These are phyloP conservation scores for Lagopus leucura DNA, from an alignment of 2,113 vertebrate species.

Conservation along the genomic window DNA sequence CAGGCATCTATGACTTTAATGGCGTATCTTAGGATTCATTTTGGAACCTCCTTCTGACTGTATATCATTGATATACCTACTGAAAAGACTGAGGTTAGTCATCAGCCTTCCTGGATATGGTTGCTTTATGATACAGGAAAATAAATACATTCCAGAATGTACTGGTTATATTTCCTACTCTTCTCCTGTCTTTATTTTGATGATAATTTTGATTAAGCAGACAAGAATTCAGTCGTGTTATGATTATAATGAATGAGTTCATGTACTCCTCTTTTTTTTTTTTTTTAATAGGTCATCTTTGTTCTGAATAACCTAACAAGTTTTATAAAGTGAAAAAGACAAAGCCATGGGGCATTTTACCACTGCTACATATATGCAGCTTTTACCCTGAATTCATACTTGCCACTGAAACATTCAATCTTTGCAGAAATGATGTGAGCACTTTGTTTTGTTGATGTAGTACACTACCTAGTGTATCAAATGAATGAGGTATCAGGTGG, in stretches of 20 bases:
- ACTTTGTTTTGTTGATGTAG: conserved; percentile 45
- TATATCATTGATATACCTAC: neutral
- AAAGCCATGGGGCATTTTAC: conserved; percentile 32
- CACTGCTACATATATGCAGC: neutral
- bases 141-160: neutral
- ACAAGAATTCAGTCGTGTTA: neutral
- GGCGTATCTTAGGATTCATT: neutral
- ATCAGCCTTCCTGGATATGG: neutral
- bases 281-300: neutral
- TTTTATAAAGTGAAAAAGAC: conserved; percentile 11
- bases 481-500: conserved; percentile 48
- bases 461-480: conserved; percentile 26
- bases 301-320: neutral
- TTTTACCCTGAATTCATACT: conserved; percentile 13
- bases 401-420: conserved; percentile 4
- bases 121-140: neutral
- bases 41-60: neutral
- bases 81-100: neutral
- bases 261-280: neutral
- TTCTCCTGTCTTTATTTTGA: neutral
- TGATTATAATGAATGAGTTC: neutral
- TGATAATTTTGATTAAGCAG: neutral
- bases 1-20: neutral
- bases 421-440: neutral
- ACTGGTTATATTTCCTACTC: neutral